These are phyloP conservation scores for Platysteira castanea DNA, from an alignment of 2,113 vertebrate genomes.

Conservation along the genomic window DNA sequence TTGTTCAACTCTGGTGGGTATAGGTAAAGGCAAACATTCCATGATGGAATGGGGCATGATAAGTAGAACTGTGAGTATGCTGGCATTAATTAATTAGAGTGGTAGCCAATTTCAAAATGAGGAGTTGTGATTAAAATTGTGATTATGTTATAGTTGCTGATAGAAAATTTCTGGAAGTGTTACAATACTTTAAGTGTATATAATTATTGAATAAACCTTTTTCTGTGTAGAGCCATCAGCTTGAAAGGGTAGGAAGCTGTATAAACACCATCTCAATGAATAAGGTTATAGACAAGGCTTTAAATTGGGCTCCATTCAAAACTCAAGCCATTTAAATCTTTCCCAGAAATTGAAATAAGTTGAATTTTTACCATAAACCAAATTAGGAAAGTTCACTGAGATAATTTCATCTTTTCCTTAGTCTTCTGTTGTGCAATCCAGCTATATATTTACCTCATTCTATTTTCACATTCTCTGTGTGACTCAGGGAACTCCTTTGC, in stretches of 20 bases:
- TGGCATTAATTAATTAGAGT: not conserved
- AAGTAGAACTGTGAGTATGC: not conserved
- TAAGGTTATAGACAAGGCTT: not conserved
- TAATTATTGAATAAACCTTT: not conserved
- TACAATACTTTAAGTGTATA: not conserved
- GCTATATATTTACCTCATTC: not conserved
- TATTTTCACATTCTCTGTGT: not conserved
- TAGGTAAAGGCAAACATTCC: not conserved
- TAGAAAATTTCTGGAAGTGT: not conserved
- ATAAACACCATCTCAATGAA: not conserved
- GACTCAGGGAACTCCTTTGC: not conserved
- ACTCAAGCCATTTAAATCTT: not conserved
- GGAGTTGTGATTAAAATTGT: not conserved
- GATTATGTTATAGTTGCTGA: not conserved
- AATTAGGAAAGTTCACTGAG: not conserved
- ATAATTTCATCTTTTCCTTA: not conserved
- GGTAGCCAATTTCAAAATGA: not conserved
- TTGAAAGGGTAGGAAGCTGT: not conserved
- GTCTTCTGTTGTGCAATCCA: not conserved
- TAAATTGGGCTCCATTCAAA: conserved; percentile 39
- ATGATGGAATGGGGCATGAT: not conserved
- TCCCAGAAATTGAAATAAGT: conserved; percentile 51
- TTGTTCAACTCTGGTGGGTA: not conserved
- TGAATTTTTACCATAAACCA: conserved; percentile 36
- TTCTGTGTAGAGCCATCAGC: not conserved